Conservation (phyloP, 2,888 invertebrate genomes). For the Operophtera brumata region DNA sequence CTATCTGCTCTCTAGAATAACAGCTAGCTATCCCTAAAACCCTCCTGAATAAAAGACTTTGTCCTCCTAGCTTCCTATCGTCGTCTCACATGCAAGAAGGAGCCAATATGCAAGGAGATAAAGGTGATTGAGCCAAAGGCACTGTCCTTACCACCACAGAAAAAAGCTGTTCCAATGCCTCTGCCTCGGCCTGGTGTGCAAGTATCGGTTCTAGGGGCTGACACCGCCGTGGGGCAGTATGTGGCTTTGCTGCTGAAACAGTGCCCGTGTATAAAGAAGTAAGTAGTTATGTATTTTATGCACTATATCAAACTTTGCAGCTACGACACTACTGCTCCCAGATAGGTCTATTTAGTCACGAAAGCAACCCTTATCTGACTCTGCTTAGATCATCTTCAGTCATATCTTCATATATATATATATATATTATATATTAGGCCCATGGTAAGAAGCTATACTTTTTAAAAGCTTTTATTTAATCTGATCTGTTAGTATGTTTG, state of each 20-base stretch:
- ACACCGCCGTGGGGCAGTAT: conserved; percentile 73
- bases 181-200: conserved; percentile 60
- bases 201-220: conserved; percentile 76
- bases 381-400: too few species aligned
- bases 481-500: too few species aligned
- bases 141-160: conserved; percentile 43
- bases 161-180: conserved; percentile 44
- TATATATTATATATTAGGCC: too few species aligned
- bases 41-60: neutral
- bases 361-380: too few species aligned
- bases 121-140: conserved; percentile 41
- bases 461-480: too few species aligned
- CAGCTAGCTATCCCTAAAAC: neutral
- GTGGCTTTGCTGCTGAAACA: conserved; percentile 77
- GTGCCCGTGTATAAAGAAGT: conserved; percentile 73
- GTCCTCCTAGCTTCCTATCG: conserved; percentile 63
- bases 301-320: neutral
- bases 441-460: too few species aligned
- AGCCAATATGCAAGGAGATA: conserved; percentile 37
- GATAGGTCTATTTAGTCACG: too few species aligned
- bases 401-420: too few species aligned
- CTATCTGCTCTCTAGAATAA: too few species aligned
- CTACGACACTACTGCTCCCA: neutral
- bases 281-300: conserved; percentile 33
- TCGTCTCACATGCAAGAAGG: conserved; percentile 46